Conservation (phyloP, 64 coral and sea anemone genomes). For the Orbicella faveolata region DNA sequence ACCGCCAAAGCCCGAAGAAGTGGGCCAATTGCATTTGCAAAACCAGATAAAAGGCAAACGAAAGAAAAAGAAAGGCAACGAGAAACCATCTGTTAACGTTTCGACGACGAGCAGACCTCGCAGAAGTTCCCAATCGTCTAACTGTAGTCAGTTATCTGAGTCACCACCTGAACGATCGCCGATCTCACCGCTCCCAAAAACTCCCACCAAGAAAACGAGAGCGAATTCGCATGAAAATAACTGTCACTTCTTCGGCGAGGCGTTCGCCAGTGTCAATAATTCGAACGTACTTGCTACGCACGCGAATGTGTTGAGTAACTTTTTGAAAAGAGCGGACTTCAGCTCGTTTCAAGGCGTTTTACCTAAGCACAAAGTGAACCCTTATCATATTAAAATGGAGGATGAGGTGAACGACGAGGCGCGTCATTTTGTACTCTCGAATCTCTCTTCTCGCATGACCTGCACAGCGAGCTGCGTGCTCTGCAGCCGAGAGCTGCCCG, state of each 20-base stretch:
- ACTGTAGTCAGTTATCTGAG: conserved; percentile 68
- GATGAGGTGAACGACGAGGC: conserved; percentile 91
- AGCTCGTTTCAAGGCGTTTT: conserved; percentile 89
- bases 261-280: conserved; percentile 29
- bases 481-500: conserved; percentile 80
- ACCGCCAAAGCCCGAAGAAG: conserved; percentile 63
- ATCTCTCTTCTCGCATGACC: conserved; percentile 67
- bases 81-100: conserved; percentile 82
- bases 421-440: conserved; percentile 84
- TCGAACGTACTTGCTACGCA: conserved; percentile 18
- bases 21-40: conserved; percentile 20
- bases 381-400: conserved; percentile 99
- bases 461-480: conserved; percentile 82
- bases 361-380: conserved; percentile 96
- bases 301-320: conserved; percentile 59
- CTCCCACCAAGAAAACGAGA: conserved; percentile 94
- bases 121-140: conserved; percentile 84
- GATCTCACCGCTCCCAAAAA: conserved; percentile 75
- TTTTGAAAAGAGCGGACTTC: conserved; percentile 89
- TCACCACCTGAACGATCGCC: conserved; percentile 82
- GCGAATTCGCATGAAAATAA: conserved; percentile 54
- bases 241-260: conserved; percentile 62
- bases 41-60: conserved; percentile 70
- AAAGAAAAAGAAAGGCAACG: conserved; percentile 96
- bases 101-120: conserved; percentile 61